These are phyloP conservation scores for Uropetala carovei DNA, from an alignment of 2,888 invertebrate species.

Conservation along the genomic window DNA sequence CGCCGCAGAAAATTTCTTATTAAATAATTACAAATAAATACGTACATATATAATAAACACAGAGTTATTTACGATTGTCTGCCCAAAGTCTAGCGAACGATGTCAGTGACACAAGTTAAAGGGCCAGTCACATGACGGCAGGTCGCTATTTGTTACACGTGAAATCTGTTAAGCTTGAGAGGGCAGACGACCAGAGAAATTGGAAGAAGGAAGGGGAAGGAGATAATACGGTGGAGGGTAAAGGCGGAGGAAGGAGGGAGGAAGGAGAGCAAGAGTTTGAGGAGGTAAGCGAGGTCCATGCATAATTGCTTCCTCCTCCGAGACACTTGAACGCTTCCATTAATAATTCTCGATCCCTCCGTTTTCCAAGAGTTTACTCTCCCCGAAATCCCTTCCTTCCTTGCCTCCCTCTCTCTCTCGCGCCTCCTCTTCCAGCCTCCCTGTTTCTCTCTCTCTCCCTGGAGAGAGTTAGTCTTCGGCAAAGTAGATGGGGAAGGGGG, in stretches of 20 bases:
- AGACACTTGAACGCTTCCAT: constrained; percentile 68
- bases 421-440: constrained; percentile 26
- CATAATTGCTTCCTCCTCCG: constrained; percentile 68
- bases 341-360: constrained; percentile 68
- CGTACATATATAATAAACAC: no score
- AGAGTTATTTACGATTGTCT: not conserved
- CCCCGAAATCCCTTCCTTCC: constrained; percentile 37
- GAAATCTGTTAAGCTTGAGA: not conserved
- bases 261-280: not conserved
- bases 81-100: not conserved
- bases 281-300: constrained; percentile 65
- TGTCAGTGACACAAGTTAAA: not conserved
- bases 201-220: not conserved
- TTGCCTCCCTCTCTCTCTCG: constrained; percentile 51
- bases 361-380: constrained; percentile 53
- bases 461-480: not conserved
- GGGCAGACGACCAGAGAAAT: no score
- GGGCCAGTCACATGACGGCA: not conserved
- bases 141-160: not conserved
- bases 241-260: not conserved
- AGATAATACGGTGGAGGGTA: not conserved
- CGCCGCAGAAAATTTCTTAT: no score
- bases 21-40: no score
- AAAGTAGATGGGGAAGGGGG: not conserved
- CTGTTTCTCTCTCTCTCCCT: not conserved